Evolutionary conservation across 2,113 vertebrate species (phyloP).

Genomic region (Prionailurus bengalensis): DNA sequence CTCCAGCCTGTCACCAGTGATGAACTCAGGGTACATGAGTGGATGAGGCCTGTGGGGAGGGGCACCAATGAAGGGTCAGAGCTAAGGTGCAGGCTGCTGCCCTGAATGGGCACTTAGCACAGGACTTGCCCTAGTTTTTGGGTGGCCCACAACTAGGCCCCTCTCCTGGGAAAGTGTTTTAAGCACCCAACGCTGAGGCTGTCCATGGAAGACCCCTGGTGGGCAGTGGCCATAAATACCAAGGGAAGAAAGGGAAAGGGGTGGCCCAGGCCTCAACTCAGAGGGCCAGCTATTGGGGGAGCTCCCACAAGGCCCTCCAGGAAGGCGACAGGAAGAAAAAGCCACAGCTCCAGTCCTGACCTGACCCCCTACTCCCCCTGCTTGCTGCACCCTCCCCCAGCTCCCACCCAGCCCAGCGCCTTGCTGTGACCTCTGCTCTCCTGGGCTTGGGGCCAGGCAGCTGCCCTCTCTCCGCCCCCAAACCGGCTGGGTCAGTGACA

Average conservation of each 20-base stretch:
- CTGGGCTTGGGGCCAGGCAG: conserved; percentile 71
- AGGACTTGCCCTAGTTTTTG: background rate
- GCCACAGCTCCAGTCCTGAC: conserved; percentile 51
- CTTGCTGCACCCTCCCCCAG: conserved; percentile 33
- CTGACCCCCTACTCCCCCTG: conserved; percentile 29
- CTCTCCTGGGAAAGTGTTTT: background rate
- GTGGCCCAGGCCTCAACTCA: background rate
- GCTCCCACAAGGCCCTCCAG: conserved; percentile 31
- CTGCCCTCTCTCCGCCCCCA: conserved; percentile 65
- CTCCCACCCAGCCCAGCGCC: conserved; percentile 22
- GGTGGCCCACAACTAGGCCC: background rate
- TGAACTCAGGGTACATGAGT: background rate
- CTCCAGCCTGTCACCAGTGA: background rate
- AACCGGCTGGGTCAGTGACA: conserved; percentile 61
- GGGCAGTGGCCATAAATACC: background rate
- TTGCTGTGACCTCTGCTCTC: conserved; percentile 70
- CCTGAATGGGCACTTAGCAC: background rate
- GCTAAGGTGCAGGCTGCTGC: background rate
- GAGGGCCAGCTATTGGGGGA: background rate
- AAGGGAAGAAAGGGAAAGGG: conserved; percentile 7
- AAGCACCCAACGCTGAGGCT: background rate
- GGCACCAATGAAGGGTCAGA: background rate
- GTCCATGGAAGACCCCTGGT: background rate
- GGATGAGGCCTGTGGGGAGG: background rate
- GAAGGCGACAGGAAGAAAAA: conserved; percentile 37